Conservation (phyloP, 1,140 invertebrate species). For the Glomeris maerens region DNA sequence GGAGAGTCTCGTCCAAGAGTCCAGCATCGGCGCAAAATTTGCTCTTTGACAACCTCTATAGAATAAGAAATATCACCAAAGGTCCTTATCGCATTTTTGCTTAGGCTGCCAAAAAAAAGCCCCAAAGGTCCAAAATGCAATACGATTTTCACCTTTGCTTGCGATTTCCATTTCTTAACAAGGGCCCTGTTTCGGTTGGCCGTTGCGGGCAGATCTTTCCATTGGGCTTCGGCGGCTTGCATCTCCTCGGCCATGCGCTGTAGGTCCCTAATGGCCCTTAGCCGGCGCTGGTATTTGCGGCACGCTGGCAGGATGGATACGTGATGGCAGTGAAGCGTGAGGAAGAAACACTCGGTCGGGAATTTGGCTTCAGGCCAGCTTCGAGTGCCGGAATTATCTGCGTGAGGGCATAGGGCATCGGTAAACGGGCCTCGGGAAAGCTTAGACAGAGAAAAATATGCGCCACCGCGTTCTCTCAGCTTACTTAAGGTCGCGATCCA, state of each 20-base stretch:
- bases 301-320: conserved; percentile 73
- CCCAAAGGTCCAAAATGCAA: neutral
- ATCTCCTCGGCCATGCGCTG: conserved; percentile 81
- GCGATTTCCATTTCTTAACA: conserved; percentile 70
- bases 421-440: neutral
- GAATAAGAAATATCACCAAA: conserved; percentile 17
- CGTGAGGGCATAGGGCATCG: neutral
- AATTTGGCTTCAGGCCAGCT: conserved; percentile 70
- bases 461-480: no score
- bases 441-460: conserved; percentile 19
- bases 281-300: conserved; percentile 68
- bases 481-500: conserved; percentile 55
- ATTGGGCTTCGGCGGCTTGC: conserved; percentile 59
- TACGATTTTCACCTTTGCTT: conserved; percentile 38
- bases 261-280: conserved; percentile 70
- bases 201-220: conserved; percentile 60
- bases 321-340: conserved; percentile 86
- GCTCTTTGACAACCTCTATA: conserved; percentile 36
- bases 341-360: conserved; percentile 90
- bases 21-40: conserved; percentile 80
- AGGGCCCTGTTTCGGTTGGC: conserved; percentile 63
- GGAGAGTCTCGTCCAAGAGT: conserved; percentile 61
- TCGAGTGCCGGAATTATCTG: conserved; percentile 26
- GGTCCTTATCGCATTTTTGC: no score
- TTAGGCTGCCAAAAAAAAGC: neutral